phyloP scores from a whole-genome alignment of 2,888 invertebrate genomes.

The Tridacna crocea region DNA sequence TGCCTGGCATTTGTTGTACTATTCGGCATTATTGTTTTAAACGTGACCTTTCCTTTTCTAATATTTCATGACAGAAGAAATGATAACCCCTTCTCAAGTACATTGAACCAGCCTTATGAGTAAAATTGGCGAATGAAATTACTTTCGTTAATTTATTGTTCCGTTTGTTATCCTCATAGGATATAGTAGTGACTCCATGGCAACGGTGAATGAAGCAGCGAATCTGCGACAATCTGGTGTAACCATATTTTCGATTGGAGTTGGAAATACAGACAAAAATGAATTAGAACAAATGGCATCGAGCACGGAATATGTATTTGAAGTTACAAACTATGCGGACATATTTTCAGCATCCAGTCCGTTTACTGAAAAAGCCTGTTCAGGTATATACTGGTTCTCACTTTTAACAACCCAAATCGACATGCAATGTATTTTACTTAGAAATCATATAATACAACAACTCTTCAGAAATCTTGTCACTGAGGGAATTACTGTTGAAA shows the following conservation, averaged over 20 bases:
- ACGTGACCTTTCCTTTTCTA: no score
- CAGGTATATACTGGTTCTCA: background rate
- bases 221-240: conserved; percentile 1
- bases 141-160: background rate
- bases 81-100: no score
- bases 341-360: background rate
- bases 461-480: no score
- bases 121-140: no score
- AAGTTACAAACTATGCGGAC: background rate
- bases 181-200: background rate
- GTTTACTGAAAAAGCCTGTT: conserved; percentile 1
- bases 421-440: no score
- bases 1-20: no score
- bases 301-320: background rate
- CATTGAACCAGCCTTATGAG: no score
- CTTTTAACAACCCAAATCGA: no score
- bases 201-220: background rate
- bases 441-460: no score
- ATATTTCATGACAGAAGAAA: no score
- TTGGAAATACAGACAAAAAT: background rate
- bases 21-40: no score
- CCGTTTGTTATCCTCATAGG: background rate
- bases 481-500: no score
- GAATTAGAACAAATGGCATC: conserved; percentile 9
- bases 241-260: conserved; percentile 1